Evolutionary conservation across 2,888 invertebrate genomes (phyloP), one percentile per base, ranked within the genome.

Genomic region (Apodemia duryi): DNA sequence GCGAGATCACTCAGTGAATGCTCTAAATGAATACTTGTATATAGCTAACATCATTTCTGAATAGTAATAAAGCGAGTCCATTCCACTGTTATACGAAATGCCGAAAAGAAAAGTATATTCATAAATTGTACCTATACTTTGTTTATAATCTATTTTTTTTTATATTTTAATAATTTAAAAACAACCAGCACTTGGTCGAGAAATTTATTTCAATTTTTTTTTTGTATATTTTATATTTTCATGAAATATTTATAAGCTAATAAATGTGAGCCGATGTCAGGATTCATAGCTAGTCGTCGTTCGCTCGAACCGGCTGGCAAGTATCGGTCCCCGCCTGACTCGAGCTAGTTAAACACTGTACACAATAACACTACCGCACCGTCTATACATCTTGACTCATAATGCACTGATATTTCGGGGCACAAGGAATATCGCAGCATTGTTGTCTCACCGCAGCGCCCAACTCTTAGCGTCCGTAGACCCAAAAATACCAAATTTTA

Each of bases 91-190:
- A 85, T 81, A 84, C 83, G 81, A 87, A 88, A 90, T 88, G 88
- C 87, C 90, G 85, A 88, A 90, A 88, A 84, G 86, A 90, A 91
- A 90, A 91, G 89, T 90, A 91, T 88, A 88, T 90, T 89, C 82
- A 91, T 91, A 91, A 91, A 91, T 91, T 91, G 91, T 91, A 91
- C 91, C 91, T 91, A 91, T 90, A 90, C 84, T 90, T 91, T 88
- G 87, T 90, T 89, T 91, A 91, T 89, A 91, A 81, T 84, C 91
- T 91, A 91, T 86, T 90, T 91, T 91, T 91, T 91, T 91, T 91
- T 91, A 91, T 89, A 90, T 91, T 91, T 91, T 91, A 91, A 91
- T 91, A 91, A 91, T 91, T 91, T 91, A 91, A 91, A 89, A 90
- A 91, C 91, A 91, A 91, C 91, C 91, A 91, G 88, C 88, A 87